Evolutionary conservation across 2,113 vertebrate species (phyloP).

Genomic region (Trematocara stigmaticum): DNA sequence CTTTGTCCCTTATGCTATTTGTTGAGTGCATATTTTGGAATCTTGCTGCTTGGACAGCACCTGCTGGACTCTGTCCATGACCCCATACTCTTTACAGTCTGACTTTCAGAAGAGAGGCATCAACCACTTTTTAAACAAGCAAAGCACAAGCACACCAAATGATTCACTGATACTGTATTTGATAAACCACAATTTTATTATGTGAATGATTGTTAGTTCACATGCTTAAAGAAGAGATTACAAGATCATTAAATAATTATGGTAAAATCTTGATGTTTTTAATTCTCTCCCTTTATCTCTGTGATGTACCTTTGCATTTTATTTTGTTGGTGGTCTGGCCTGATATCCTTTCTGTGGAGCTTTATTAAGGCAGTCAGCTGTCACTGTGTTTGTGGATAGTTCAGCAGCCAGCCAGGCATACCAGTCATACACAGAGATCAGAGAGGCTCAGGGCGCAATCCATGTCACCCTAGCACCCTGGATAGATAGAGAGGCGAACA

Average conservation of each 20-base stretch:
- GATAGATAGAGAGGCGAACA: neutral
- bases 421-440: constrained; percentile 50
- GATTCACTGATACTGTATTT: neutral
- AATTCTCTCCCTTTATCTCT: neutral
- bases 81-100: constrained; percentile 38
- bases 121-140: neutral
- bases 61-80: constrained; percentile 73
- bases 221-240: neutral
- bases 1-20: constrained; percentile 21
- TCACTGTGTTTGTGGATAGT: constrained; percentile 39
- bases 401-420: constrained; percentile 16
- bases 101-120: neutral
- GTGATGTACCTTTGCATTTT: neutral
- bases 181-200: neutral
- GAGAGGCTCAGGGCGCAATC: constrained; percentile 42
- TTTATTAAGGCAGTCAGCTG: constrained; percentile 55
- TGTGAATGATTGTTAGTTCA: neutral
- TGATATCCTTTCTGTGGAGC: neutral
- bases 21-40: constrained; percentile 75
- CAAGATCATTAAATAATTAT: neutral
- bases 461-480: constrained; percentile 19
- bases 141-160: neutral
- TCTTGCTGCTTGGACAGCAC: constrained; percentile 56
- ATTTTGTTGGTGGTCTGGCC: neutral
- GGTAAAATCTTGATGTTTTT: neutral